Evolutionary conservation across 2,113 vertebrate species (phyloP).

Genomic region (Colistium nudipinnis): DNA sequence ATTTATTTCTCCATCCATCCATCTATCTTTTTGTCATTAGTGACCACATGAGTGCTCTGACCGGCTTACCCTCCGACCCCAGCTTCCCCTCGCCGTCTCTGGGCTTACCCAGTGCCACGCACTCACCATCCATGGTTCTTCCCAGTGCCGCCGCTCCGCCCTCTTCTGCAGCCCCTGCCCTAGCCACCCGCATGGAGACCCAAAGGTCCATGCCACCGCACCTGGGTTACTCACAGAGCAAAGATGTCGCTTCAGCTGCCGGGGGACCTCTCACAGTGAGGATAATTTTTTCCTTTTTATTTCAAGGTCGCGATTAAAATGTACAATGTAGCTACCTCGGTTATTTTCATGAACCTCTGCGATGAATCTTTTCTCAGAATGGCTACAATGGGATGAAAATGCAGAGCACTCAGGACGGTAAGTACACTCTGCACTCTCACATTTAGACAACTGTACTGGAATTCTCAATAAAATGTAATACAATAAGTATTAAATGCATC

Average conservation of each 20-base stretch:
- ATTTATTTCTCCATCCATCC: not conserved
- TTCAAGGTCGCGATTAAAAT: not conserved
- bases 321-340: not conserved
- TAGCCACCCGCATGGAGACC: slow-evolving; percentile 62
- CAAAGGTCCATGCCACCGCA: slow-evolving; percentile 69
- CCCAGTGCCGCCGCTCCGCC: slow-evolving; percentile 64
- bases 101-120: slow-evolving; percentile 75
- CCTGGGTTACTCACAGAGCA: slow-evolving; percentile 72
- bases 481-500: slow-evolving; percentile 34
- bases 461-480: not conserved
- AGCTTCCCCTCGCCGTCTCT: slow-evolving; percentile 78
- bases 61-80: slow-evolving; percentile 70
- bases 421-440: slow-evolving; percentile 66
- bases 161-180: slow-evolving; percentile 54
- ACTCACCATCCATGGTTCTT: slow-evolving; percentile 70
- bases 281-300: not conserved
- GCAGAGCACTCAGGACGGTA: slow-evolving; percentile 87
- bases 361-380: slow-evolving; percentile 81
- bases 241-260: slow-evolving; percentile 65
- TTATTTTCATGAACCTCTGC: too few species aligned
- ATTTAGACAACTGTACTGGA: not conserved
- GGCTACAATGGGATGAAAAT: slow-evolving; percentile 86
- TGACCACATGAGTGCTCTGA: slow-evolving; percentile 74
- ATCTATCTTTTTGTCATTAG: slow-evolving; percentile 54
- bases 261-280: slow-evolving; percentile 69